These are phyloP conservation scores for Psittacara wagleri DNA, from an alignment of 2,113 vertebrate species.

Conservation along the genomic window DNA sequence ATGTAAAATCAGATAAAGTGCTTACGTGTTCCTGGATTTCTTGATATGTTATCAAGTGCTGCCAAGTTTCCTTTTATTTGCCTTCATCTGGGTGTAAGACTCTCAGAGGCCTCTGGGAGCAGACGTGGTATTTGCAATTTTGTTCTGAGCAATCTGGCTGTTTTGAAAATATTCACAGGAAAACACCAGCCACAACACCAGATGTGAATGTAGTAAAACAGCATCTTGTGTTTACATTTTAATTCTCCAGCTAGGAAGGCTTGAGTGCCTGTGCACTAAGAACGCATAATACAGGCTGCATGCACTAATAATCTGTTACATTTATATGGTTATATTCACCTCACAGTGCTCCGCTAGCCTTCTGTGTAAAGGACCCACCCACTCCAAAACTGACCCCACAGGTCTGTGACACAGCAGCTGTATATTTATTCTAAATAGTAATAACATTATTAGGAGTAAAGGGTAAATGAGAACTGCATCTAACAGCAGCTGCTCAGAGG, in stretches of 20 bases:
- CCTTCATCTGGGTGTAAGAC: not conserved
- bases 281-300: not conserved
- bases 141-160: conserved; percentile 52
- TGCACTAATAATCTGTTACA: conserved; percentile 28
- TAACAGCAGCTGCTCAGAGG: conserved; percentile 6
- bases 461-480: conserved; percentile 1
- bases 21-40: not conserved
- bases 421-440: conserved; percentile 14
- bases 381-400: not conserved
- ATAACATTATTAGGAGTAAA: conserved; percentile 7
- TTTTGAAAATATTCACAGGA: conserved; percentile 59
- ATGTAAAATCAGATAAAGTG: not conserved
- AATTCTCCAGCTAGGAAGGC: conserved; percentile 56
- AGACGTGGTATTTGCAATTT: conserved; percentile 45
- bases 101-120: conserved; percentile 27
- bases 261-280: conserved; percentile 7
- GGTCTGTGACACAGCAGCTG: not conserved
- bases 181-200: conserved; percentile 61
- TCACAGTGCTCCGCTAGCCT: not conserved
- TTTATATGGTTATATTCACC: not conserved
- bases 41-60: not conserved
- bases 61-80: not conserved
- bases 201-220: conserved; percentile 59
- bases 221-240: conserved; percentile 69
- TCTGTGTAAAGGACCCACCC: not conserved